These are phyloP conservation scores for Spisula solida DNA, from an alignment of 2,888 invertebrate species.

Conservation along the genomic window DNA sequence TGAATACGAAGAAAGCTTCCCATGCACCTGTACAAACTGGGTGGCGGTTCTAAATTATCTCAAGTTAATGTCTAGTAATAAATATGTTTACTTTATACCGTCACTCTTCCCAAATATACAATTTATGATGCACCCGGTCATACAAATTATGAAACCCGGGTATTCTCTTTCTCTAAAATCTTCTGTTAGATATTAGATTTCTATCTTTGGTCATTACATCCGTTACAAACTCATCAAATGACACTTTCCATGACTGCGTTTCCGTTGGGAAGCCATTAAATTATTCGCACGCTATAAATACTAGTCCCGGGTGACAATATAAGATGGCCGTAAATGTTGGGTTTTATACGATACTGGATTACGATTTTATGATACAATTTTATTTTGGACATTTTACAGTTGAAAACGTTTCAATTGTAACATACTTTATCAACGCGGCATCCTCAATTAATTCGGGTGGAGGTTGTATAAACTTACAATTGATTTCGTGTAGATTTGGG, in stretches of 20 bases:
- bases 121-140: constrained; percentile 8
- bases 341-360: background rate
- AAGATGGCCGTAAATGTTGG: background rate
- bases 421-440: background rate
- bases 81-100: constrained; percentile 20
- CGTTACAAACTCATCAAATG: constrained; percentile 29
- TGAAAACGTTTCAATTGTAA: background rate
- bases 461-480: background rate
- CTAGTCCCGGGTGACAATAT: background rate
- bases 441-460: background rate
- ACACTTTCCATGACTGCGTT: background rate
- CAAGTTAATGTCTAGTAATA: constrained; percentile 39
- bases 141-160: background rate
- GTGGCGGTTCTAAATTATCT: constrained; percentile 20
- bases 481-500: background rate
- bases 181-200: constrained; percentile 27
- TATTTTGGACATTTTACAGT: background rate
- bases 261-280: constrained; percentile 1
- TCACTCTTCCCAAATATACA: background rate
- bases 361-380: constrained; percentile 9
- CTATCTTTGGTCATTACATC: constrained; percentile 25
- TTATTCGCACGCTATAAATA: constrained; percentile 1
- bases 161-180: background rate
- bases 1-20: background rate
- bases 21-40: constrained; percentile 7